These are phyloP conservation scores for Ochotona curzoniae DNA, from an alignment of 2,113 vertebrate genomes.

Conservation along the genomic window DNA sequence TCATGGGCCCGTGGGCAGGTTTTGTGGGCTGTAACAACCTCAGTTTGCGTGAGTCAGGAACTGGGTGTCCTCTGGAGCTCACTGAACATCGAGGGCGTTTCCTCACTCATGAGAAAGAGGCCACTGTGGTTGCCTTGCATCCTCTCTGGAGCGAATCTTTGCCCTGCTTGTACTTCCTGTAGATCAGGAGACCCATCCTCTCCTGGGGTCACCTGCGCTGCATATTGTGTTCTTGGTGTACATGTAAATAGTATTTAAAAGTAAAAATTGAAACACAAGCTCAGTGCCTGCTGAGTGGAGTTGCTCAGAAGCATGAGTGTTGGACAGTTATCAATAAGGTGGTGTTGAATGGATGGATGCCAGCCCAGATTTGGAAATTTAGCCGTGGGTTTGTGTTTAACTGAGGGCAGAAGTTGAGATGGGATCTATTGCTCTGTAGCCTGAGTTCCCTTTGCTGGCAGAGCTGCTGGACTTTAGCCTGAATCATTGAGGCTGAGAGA, in stretches of 20 bases:
- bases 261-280: slow-evolving; percentile 11
- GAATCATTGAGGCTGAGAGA: neutral
- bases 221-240: neutral
- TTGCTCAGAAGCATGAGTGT: neutral
- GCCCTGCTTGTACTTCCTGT: neutral
- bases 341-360: neutral
- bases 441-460: neutral
- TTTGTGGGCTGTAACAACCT: neutral
- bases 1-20: neutral
- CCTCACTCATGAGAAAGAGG: neutral
- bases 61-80: neutral
- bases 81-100: rapidly evolving
- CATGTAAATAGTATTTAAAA: neutral
- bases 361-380: neutral
- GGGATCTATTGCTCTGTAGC: no score
- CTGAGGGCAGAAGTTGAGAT: neutral
- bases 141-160: neutral
- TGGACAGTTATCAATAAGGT: neutral
- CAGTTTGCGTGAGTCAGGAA: neutral
- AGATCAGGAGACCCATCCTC: neutral
- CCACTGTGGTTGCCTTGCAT: neutral
- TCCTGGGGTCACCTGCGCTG: neutral
- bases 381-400: neutral
- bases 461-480: neutral
- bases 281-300: neutral